A percentile compares a stretch with the other conserved stretches of the same genome.
These are phyloP conservation scores for Micoletzkya japonica DNA, from an alignment of 2,888 invertebrate species.

Conservation along the genomic window DNA sequence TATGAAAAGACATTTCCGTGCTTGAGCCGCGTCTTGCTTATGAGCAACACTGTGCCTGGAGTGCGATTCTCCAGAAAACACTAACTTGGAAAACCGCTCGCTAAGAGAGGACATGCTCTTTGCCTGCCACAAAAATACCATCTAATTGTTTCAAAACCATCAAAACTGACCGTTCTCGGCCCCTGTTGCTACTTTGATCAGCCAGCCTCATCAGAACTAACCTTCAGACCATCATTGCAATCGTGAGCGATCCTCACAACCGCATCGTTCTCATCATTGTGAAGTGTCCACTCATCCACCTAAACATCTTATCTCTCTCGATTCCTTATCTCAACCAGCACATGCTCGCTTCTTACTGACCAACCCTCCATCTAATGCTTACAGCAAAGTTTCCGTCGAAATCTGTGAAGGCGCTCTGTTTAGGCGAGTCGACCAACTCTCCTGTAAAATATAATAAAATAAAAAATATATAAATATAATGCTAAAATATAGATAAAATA, in stretches of 20 bases:
- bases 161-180: neutral
- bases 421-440: constrained; percentile 21
- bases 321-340: neutral
- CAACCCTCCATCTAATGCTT: neutral
- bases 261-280: constrained; percentile 8
- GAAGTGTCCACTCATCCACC: constrained; percentile 15
- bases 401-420: constrained; percentile 23
- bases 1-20: no score
- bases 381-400: constrained; percentile 17
- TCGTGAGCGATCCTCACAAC: constrained; percentile 28
- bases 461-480: no score
- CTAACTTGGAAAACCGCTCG: neutral
- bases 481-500: no score
- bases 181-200: neutral
- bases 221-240: constrained; percentile 28
- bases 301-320: neutral
- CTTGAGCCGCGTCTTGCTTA: no score
- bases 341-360: neutral
- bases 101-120: neutral
- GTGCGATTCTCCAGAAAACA: neutral
- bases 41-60: no score
- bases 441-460: constrained; percentile 5
- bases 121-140: no score
- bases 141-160: neutral
- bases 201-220: neutral